Evolutionary conservation across 2,797 vertebrate species (phyloP), one percentile per base, ranked within the genome.

Genomic region (Gymnoscopelus microlampas): DNA sequence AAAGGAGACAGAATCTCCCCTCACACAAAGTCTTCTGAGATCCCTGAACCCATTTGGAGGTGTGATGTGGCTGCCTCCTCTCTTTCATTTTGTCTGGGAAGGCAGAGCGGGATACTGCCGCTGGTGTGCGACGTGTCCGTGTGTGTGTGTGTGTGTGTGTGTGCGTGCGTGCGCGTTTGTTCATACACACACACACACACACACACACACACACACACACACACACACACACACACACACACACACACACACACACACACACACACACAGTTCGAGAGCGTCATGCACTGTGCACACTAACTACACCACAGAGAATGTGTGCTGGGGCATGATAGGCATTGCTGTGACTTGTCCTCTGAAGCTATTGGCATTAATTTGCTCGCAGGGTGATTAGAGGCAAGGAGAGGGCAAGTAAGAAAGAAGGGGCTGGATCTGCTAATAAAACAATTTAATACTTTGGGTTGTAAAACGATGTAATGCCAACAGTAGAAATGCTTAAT

Each of bases 311-410:
- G 77, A 62, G 83, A 51, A 15, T 82, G 84, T 71, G 73, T 83
- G 79, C 82, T 53, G 15, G 65, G 80, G 73, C 35, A 75, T 84
- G 83, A 88, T 86, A 85, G 84, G 84, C 85, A 62, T 76, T 66
- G 80, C 83, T 69, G 79, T 74, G 82, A 74, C 76, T 87, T 53
- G 70, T 85, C 80, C 81, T 85, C 87, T 69, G 68, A 83, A 80
- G 76, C 84, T 35, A 81, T 90, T 88, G 88, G 80, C 85, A 83
- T 90, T 79, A 15, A 81, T 88, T 88, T 88, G 84, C 77, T 78
- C 53, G 11, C 55, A 56, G 82, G 79, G 78, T 88, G 87, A 90
- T 87, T 83, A 71, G 73, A 82, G 77, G 76, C 66, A 26, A 76
- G 66, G 55, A 29, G 74, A 77, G 70, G 79, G 68, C 76, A 74